phyloP scores from a whole-genome alignment of 2,888 invertebrate genomes.

The Orthosia gothica region DNA sequence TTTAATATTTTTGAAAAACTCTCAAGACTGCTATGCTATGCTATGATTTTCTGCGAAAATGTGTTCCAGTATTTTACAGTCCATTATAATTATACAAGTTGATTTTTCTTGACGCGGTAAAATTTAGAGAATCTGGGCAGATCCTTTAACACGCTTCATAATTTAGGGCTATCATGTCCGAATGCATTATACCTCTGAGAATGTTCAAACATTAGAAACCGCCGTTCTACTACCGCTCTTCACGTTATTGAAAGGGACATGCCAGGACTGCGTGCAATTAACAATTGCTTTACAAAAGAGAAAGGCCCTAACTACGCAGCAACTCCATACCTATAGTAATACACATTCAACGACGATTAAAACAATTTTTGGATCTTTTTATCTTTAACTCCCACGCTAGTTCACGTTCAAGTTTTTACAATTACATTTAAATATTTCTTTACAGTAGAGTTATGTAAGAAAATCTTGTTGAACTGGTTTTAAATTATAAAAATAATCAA shows the following conservation, averaged over 20 bases:
- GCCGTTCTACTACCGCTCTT: not conserved
- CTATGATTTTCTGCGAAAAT: not conserved
- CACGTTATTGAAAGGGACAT: not conserved
- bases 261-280: not conserved
- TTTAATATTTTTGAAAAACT: not conserved
- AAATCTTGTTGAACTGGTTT: not conserved
- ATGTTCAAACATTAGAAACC: not conserved
- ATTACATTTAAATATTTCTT: not conserved
- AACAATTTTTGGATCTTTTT: not conserved
- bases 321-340: not conserved
- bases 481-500: not conserved
- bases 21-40: not conserved
- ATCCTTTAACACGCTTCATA: too few species aligned
- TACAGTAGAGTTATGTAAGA: not conserved
- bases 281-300: constrained; percentile 17
- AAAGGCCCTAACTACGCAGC: constrained; percentile 25
- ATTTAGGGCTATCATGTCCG: not conserved
- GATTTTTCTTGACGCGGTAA: too few species aligned
- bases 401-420: not conserved
- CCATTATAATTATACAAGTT: not conserved
- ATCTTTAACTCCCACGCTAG: not conserved
- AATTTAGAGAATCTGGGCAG: too few species aligned
- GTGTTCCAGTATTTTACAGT: not conserved
- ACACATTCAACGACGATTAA: not conserved
- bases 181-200: not conserved